A percentile compares a stretch with the other conserved stretches of the same genome.
These are phyloP conservation scores for Iguana delicatissima DNA, from an alignment of 2,797 vertebrate species.

Conservation along the genomic window DNA sequence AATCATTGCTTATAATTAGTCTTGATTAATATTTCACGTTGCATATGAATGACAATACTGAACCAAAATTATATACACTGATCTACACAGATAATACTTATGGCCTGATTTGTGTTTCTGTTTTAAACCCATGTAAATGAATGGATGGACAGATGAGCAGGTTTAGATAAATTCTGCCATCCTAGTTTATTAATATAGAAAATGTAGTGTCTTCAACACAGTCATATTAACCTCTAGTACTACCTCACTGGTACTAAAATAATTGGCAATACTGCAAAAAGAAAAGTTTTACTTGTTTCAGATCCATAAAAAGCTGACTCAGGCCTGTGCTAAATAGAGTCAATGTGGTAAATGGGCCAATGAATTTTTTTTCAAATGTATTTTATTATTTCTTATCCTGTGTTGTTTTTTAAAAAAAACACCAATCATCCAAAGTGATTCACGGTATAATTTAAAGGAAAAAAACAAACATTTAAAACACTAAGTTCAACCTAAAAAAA, in stretches of 20 bases:
- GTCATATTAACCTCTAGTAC: constrained; percentile 85
- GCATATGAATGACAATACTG: constrained; percentile 87
- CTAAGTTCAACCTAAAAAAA: not conserved
- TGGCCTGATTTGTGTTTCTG: constrained; percentile 68
- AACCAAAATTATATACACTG: constrained; percentile 79
- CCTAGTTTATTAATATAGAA: constrained; percentile 80
- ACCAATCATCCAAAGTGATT: not conserved
- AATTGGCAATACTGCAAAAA: too few relatives aligned
- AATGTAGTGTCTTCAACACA: constrained; percentile 79
- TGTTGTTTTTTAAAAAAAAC: not conserved
- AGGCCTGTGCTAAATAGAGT: constrained; percentile 80
- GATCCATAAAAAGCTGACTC: constrained; percentile 79
- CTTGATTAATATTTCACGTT: constrained; percentile 93
- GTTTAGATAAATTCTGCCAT: constrained; percentile 79
- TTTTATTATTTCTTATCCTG: not conserved
- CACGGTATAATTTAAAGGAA: not conserved
- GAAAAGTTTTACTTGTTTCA: constrained; percentile 46
- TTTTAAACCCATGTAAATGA: constrained; percentile 70
- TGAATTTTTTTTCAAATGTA: constrained; percentile 63
- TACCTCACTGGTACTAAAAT: constrained; percentile 79
- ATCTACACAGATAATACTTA: constrained; percentile 73
- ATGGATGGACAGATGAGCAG: constrained; percentile 36
- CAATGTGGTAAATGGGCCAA: constrained; percentile 77
- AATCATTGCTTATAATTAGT: constrained; percentile 88
- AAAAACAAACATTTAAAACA: not conserved